Base-by-base conservation (phyloP, 2,113 vertebrate genomes). In the Leptobrachium leishanense region DNA sequence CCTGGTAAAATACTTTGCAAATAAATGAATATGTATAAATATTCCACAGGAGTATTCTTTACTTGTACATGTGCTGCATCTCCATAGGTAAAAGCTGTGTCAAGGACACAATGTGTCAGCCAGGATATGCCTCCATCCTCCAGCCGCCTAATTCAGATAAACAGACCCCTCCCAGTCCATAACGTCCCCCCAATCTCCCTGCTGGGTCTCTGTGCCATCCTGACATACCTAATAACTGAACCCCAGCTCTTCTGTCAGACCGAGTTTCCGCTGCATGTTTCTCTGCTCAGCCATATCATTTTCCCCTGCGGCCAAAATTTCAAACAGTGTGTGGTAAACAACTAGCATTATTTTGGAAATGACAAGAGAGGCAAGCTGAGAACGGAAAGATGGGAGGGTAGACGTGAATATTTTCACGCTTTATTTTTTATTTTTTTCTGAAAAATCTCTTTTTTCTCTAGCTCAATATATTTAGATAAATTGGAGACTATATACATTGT, bases 231-330 rank as follows among this genome's bases (percentile, higher is more conserved):
- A 53, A 66, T 64, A 82, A 84, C 63, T 82, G 78, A 79, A 84
- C 84, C 80, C 68, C 5, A 20, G 80, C 82, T 81, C 84, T 1
- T 0, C 77, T 85, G 71, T 68, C 82, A 82, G 80, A 2, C 7
- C 78, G 75, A 0, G 59, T 77, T 76, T 13, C 69, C 77, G 83
- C 85, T 87, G 81, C 0, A 43, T 55, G 66, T 75, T 81, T 83
- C 86, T 88, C 88, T 88, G 88, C 88, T 88, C 84, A 84, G 86
- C 86, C 83, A 79, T 79, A 86, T 83, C 85, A 82, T 70, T 83
- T 79, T 88, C 86, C 88, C 86, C 20, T 62, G 84, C 82, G 84
- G 83, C 88, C 83, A 85, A 83, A 59, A 82, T 83, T 85, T 85
- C 83, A 72, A 84, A 86, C 85, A 63, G 83, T 69, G 1, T 74